phyloP scores from a whole-genome alignment of 2,888 invertebrate species.

The Blastobasis lacticolella region DNA sequence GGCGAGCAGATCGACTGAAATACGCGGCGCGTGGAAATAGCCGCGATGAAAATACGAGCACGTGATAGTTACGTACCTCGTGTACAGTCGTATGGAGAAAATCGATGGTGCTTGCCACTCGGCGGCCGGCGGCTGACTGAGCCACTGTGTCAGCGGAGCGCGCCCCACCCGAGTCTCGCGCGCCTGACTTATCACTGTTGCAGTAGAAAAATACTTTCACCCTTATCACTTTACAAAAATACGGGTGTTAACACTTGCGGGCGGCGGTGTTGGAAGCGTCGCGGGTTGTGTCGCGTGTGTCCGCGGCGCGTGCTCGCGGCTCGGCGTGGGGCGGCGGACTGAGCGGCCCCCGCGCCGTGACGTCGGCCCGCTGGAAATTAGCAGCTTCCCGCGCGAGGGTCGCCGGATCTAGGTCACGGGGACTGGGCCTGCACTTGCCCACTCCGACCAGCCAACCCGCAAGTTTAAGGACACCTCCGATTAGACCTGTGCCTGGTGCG shows the following conservation, averaged over 20 bases:
- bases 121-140: slow-evolving; percentile 72
- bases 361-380: slow-evolving; percentile 69
- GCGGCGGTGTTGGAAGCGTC: slow-evolving; percentile 41
- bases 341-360: slow-evolving; percentile 51
- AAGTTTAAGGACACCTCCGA: slow-evolving; percentile 68
- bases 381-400: slow-evolving; percentile 74
- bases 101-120: slow-evolving; percentile 72
- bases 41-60: slow-evolving; percentile 65
- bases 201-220: slow-evolving; percentile 47
- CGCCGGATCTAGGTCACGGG: slow-evolving; percentile 72
- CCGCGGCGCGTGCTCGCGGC: slow-evolving; percentile 46
- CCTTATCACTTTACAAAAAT: slow-evolving; percentile 46
- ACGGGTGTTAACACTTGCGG: slow-evolving; percentile 30
- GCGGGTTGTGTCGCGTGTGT: slow-evolving; percentile 39
- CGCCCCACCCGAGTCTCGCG: slow-evolving; percentile 65
- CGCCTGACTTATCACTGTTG: slow-evolving; percentile 61
- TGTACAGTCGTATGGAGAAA: slow-evolving; percentile 61
- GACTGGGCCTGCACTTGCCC: slow-evolving; percentile 69
- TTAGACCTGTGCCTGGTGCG: slow-evolving; percentile 29
- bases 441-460: slow-evolving; percentile 63
- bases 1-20: slow-evolving; percentile 65
- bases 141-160: slow-evolving; percentile 74
- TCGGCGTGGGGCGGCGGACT: slow-evolving; percentile 62
- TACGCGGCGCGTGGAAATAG: slow-evolving; percentile 67
- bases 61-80: slow-evolving; percentile 69